Conservation (phyloP, 2,888 invertebrate genomes). For the Pristionchus exspectatus region DNA sequence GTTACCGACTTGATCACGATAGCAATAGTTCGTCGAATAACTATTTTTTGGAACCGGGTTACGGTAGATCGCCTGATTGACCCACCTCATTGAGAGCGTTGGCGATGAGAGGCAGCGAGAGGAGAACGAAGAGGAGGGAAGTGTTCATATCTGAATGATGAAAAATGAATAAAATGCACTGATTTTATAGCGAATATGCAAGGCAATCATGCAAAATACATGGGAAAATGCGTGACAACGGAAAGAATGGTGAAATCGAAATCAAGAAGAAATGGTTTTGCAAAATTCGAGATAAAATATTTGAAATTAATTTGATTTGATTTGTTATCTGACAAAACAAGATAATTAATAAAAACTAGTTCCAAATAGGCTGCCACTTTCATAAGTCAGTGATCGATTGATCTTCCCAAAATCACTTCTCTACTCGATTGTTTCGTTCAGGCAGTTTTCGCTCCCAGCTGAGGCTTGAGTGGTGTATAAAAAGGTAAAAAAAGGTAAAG, state of each 20-base stretch:
- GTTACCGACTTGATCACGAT: neutral
- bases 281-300: no score
- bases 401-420: no score
- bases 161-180: neutral
- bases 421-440: no score
- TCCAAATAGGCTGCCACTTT: no score
- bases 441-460: no score
- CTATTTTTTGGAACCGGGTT: neutral
- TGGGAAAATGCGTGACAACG: neutral
- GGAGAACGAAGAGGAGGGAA: neutral
- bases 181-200: neutral
- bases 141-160: constrained; percentile 1
- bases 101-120: neutral
- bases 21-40: neutral
- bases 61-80: neutral
- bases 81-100: neutral
- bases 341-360: no score
- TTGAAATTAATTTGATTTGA: no score
- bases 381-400: no score
- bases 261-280: neutral
- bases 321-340: no score
- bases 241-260: neutral
- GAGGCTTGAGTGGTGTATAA: no score
- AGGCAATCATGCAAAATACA: neutral
- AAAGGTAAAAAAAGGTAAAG: no score